Evolutionary conservation across 2,888 invertebrate species (phyloP), one percentile per base, ranked within the genome.

Genomic region (Trissolcus japonicus): DNA sequence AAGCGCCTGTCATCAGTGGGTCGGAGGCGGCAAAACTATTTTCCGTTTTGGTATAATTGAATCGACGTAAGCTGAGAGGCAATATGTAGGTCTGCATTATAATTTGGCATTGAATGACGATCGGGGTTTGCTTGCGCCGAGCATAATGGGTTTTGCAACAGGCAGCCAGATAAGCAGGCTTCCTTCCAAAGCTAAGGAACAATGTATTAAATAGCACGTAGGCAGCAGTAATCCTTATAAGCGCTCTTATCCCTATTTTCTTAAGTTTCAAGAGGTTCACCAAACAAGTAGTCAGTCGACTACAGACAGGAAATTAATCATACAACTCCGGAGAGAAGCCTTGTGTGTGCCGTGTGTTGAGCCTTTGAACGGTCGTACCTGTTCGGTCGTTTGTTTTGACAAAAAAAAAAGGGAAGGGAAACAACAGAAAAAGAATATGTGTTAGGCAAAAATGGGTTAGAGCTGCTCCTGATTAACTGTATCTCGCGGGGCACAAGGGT

Each of bases 161-260:
- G 77, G 77, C 76, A 76, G 59, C 57, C 72, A 76, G 69, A 72
- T 77, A 77, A 77, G 77, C 69, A 73, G 65, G 73, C 78, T 78
- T 78, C 78, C 69, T 78, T 61, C 59, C 73, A 35, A 50, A 66
- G 74, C 57, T 19, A 66, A 71, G 78, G 69, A 78, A 78, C 74
- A 78, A 71, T 74, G 74, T 78, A 78, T 78, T 78, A 78, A 78
- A 78, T 74, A 66, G 78, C 78, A 69, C 74, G 78, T 78, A 78
- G 74, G 74, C 69, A 75, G 78, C 69, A 55, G 66, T 75, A 78
- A 78, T 78, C 78, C 78, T 78, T 78, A 78, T 60, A 78, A 78
- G 74, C 78, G 78, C 78, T 71, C 61, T 75, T 71, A 69, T 78
- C 76, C 76, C 72, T 56, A 43, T 75, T 79, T 79, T 79, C 78